Conservation (phyloP, 1,140 invertebrate species). For the Dermatophagoides farinae region DNA sequence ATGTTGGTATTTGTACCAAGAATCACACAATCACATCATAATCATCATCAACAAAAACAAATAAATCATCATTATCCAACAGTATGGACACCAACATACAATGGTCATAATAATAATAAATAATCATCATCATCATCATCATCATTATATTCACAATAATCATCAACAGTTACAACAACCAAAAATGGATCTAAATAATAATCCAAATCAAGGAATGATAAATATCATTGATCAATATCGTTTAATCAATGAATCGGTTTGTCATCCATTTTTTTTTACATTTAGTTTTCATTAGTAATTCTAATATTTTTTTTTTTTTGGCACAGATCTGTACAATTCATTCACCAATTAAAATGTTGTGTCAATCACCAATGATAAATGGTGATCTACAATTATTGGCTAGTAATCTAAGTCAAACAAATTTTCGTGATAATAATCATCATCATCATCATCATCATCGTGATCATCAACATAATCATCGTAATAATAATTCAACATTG, state of each 20-base stretch:
- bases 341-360: conserved; percentile 78
- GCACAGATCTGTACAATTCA: conserved; percentile 45
- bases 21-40: neutral
- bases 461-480: neutral
- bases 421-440: no score
- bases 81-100: neutral
- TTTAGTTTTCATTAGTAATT: neutral
- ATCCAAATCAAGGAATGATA: neutral
- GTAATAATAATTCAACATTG: neutral
- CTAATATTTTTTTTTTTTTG: neutral
- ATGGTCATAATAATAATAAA: neutral
- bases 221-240: conserved; percentile 31
- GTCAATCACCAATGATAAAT: conserved; percentile 60
- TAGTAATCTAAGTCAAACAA: neutral
- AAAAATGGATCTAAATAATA: no score
- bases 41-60: neutral
- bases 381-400: neutral
- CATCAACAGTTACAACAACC: neutral
- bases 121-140: neutral
- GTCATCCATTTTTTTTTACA: neutral
- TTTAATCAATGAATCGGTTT: conserved; percentile 12
- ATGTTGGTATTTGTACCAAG: conserved; percentile 47
- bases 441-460: no score
- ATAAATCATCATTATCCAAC: neutral
- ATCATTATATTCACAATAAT: neutral